Percentiles rank a stretch among this genome's conserved stretches.
Conservation (phyloP, 1,140 invertebrate species). For the Parasteatoda tepidariorum region DNA sequence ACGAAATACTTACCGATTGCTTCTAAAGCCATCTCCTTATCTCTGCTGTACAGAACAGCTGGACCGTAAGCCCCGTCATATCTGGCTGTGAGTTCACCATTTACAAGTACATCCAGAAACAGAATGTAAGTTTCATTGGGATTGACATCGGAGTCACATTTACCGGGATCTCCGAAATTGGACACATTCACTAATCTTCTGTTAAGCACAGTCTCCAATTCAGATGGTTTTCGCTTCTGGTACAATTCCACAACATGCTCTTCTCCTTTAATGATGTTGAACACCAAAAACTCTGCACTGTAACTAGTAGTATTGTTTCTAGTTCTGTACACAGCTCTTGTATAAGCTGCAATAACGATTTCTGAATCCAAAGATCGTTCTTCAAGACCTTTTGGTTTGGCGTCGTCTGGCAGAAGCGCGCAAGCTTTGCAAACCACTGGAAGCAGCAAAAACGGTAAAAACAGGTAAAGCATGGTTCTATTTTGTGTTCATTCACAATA, state of each 20-base stretch:
- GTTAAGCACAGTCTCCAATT: conserved; percentile 33
- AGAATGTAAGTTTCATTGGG: conserved; percentile 46
- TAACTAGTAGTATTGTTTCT: conserved; percentile 20
- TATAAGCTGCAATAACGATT: conserved; percentile 45
- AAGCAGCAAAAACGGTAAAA: not conserved
- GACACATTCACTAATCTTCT: conserved; percentile 40
- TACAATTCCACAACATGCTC: conserved; percentile 21
- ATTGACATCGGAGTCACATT: conserved; percentile 43
- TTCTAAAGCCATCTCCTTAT: conserved; percentile 41
- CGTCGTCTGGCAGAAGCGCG: conserved; percentile 21
- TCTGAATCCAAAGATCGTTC: conserved; percentile 45
- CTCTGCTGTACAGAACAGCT: conserved; percentile 31
- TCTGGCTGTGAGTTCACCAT: conserved; percentile 30
- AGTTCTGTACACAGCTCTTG: conserved; percentile 33
- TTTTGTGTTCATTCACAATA: too few relatives aligned
- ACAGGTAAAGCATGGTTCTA: too few relatives aligned
- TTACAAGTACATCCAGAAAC: conserved; percentile 25
- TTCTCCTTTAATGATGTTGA: conserved; percentile 48
- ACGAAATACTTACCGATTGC: conserved; percentile 36
- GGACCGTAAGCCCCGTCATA: conserved; percentile 48
- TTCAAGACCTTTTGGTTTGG: conserved; percentile 35
- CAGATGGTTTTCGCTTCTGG: conserved; percentile 28
- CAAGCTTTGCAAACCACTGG: conserved; percentile 5
- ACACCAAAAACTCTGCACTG: conserved; percentile 37
- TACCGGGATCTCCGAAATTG: conserved; percentile 42